Base-by-base conservation (phyloP, 2,888 invertebrate species). In the Omphaloscelis lunosa region DNA sequence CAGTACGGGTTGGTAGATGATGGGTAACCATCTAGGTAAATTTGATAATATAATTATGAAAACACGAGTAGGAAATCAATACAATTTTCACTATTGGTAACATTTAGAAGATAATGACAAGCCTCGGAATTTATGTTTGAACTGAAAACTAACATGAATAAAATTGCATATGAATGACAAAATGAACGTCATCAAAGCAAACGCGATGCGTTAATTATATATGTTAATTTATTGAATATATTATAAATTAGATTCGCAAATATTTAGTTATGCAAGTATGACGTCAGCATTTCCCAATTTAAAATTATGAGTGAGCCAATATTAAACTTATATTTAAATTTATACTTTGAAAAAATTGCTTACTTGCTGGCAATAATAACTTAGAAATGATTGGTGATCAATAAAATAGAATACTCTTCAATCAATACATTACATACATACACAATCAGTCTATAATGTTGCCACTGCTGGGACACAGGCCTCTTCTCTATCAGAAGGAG, bases 191-290 rank as follows among this genome's bases (percentile, higher is more conserved):
- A n/a, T 48, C 17, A 39, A 41, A 74, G 12, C 15, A 48, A 23
- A 39, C 6, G n/a, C 3, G 8, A 59, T 59, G 34, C 20, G 66
- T 39, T n/a, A 27, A 72, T 66, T 59, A 78, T n/a, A n/a, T n/a
- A n/a, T 72, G 61, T 72, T 56, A 67, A 67, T 51, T 56, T 17
- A 56, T 48, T 27, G 9, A 56, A 27, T 27, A 45, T n/a, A 39
- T 27, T 71, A 34, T 41, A n/a, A 17, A 58, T 8, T n/a, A 67
- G 12, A 62, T 15, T 23, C 17, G 15, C 23, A 61, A 66, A 76
- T 48, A 41, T 66, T 71, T 34, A 27, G 29, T 66, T 59, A 66
- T 7, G 29, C 29, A 77, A 51, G 29, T 12, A 45, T 75, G 34
- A 27, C 39, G 8, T 48, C 17, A 17, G 23, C 12, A 27, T 34